Conservation (phyloP, 2,888 invertebrate species). For the Cabera pusaria region DNA sequence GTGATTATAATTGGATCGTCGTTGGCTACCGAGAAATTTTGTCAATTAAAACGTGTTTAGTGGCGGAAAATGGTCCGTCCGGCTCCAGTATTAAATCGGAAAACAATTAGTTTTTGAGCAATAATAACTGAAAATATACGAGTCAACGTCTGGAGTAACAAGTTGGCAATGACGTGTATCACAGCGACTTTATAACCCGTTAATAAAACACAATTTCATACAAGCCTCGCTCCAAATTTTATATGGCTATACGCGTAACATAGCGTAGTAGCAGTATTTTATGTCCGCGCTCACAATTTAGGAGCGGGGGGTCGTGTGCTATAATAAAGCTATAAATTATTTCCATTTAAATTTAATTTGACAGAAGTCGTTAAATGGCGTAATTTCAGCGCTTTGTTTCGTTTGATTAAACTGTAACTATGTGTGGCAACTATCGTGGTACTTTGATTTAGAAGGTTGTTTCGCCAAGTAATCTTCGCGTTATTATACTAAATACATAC, state of each 20-base stretch:
- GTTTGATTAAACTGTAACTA: slow-evolving; percentile 66
- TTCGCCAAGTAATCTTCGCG: too few species aligned
- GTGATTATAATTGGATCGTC: slow-evolving; percentile 32
- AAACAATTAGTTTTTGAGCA: slow-evolving; percentile 68
- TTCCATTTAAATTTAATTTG: slow-evolving; percentile 81
- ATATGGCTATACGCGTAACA: slow-evolving; percentile 38
- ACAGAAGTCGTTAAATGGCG: slow-evolving; percentile 69
- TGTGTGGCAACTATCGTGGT: slow-evolving; percentile 44
- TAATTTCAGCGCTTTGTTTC: slow-evolving; percentile 61
- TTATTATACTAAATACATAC: too few species aligned
- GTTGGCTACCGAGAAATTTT: slow-evolving; percentile 33
- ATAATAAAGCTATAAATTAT: slow-evolving; percentile 81
- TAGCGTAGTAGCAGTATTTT: slow-evolving; percentile 72
- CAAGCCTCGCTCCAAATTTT: slow-evolving; percentile 61
- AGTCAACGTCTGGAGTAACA: slow-evolving; percentile 67
- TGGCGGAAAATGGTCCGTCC: slow-evolving; percentile 46
- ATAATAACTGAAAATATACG: slow-evolving; percentile 62
- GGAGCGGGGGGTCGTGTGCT: slow-evolving; percentile 66
- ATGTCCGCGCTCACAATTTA: slow-evolving; percentile 71
- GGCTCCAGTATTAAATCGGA: slow-evolving; percentile 59
- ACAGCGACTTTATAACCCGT: slow-evolving; percentile 75
- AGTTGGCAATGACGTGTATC: slow-evolving; percentile 74
- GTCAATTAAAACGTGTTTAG: slow-evolving; percentile 50
- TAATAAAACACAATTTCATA: slow-evolving; percentile 81
- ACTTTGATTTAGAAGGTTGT: slow-evolving; percentile 2